Conservation (phyloP, 2,888 invertebrate species). For the Gandaritis pyraliata region DNA sequence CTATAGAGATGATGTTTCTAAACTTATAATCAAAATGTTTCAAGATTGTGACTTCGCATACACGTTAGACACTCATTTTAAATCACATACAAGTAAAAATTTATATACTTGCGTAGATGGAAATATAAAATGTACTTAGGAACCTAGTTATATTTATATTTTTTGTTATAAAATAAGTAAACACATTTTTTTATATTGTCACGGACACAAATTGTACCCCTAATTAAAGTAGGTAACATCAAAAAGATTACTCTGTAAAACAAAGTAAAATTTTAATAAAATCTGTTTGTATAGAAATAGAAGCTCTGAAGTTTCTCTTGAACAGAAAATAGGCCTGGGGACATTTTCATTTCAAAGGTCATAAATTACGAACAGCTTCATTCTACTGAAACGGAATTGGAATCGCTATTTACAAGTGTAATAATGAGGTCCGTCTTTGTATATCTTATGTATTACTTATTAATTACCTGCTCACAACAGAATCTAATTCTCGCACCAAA, state of each 20-base stretch:
- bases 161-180: too few species aligned
- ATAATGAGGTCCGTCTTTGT: constrained; percentile 21
- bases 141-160: neutral
- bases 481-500: too few species aligned
- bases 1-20: too few species aligned
- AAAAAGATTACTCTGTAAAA: constrained; percentile 17
- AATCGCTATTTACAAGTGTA: constrained; percentile 43
- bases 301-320: constrained; percentile 35
- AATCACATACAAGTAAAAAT: too few species aligned
- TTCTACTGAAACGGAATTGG: constrained; percentile 46
- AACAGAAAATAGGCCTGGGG: constrained; percentile 36
- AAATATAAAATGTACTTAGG: too few species aligned
- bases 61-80: too few species aligned
- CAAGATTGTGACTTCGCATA: too few species aligned
- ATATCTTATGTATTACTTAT: constrained; percentile 1
- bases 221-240: constrained; percentile 6
- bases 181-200: neutral
- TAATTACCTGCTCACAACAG: too few species aligned
- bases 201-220: neutral
- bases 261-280: constrained; percentile 35
- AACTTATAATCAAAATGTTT: too few species aligned
- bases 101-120: too few species aligned
- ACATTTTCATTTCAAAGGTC: constrained; percentile 51
- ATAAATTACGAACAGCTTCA: constrained; percentile 53
- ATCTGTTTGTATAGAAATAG: constrained; percentile 18